Evolutionary conservation across 1,140 invertebrate genomes (phyloP).

Genomic region (Drosophila varians): DNA sequence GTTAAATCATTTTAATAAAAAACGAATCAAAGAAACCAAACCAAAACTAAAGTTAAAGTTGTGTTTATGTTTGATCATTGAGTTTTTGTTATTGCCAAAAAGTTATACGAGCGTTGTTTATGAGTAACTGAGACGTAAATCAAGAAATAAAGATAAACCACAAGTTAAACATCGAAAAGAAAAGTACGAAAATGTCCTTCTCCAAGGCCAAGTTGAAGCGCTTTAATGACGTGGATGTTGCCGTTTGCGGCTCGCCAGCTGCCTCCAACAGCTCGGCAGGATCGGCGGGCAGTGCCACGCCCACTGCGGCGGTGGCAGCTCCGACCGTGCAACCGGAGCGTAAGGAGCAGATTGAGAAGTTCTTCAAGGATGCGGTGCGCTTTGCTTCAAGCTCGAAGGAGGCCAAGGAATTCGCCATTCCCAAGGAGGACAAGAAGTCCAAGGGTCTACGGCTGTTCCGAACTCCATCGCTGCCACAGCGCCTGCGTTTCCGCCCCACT

Average conservation of each 20-base stretch:
- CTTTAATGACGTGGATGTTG: conserved; percentile 80
- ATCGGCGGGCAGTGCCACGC: conserved; percentile 60
- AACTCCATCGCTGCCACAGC: conserved; percentile 79
- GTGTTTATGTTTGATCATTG: conserved; percentile 64
- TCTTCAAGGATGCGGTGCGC: conserved; percentile 80
- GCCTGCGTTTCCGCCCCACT: conserved; percentile 75
- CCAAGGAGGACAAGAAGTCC: conserved; percentile 80
- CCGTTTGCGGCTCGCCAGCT: conserved; percentile 70
- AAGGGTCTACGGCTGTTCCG: conserved; percentile 77
- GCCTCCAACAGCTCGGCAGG: conserved; percentile 60
- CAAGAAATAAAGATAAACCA: conserved; percentile 12
- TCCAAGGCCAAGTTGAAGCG: conserved; percentile 83
- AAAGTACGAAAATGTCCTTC: conserved; percentile 64
- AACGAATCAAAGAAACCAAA: conserved; percentile 6
- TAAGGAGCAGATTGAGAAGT: conserved; percentile 82
- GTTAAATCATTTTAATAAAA: conserved; percentile 41
- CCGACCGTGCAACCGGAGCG: conserved; percentile 61
- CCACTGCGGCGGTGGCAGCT: conserved; percentile 36
- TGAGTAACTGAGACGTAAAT: conserved; percentile 16
- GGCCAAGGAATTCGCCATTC: conserved; percentile 79
- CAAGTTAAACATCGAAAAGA: conserved; percentile 2
- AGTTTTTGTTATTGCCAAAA: conserved; percentile 64
- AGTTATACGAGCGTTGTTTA: conserved; percentile 39
- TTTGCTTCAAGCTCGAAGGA: conserved; percentile 77
- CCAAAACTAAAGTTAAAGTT: conserved; percentile 43